A percentile compares a stretch with the other conserved stretches of the same genome.
Conservation (phyloP, 2,888 invertebrate species). For the Trachelus tabidus region DNA sequence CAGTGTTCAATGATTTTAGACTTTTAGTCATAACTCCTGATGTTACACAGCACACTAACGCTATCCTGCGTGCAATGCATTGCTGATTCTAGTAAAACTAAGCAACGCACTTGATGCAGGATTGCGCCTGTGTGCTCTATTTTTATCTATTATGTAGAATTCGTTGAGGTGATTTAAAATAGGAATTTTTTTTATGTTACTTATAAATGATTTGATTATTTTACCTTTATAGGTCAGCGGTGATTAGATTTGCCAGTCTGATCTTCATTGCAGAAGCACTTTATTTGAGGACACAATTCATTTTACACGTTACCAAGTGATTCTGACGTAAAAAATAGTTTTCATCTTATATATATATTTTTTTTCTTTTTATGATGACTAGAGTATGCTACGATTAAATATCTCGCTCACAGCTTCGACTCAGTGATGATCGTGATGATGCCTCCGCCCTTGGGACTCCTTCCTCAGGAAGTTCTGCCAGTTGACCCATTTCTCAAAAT, state of each 20-base stretch:
- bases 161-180: not conserved
- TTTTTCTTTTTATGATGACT: constrained; percentile 15
- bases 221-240: not conserved
- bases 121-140: constrained; percentile 56
- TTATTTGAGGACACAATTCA: constrained; percentile 32
- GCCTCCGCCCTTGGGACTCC: constrained; percentile 34
- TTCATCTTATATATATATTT: not conserved
- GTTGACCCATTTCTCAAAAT: constrained; percentile 40
- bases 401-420: not conserved
- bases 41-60: constrained; percentile 56
- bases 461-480: constrained; percentile 46
- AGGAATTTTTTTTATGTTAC: not conserved
- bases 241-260: not conserved
- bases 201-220: not conserved
- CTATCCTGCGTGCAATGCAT: constrained; percentile 65
- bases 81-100: constrained; percentile 55
- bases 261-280: constrained; percentile 30
- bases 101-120: constrained; percentile 67
- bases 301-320: constrained; percentile 25
- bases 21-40: constrained; percentile 20
- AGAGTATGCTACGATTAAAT: constrained; percentile 18
- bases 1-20: not conserved
- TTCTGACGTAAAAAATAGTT: not conserved
- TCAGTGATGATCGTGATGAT: constrained; percentile 52
- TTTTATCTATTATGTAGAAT: not conserved